These are phyloP conservation scores for Notothenia coriiceps DNA, from an alignment of 2,113 vertebrate species.

Conservation along the genomic window DNA sequence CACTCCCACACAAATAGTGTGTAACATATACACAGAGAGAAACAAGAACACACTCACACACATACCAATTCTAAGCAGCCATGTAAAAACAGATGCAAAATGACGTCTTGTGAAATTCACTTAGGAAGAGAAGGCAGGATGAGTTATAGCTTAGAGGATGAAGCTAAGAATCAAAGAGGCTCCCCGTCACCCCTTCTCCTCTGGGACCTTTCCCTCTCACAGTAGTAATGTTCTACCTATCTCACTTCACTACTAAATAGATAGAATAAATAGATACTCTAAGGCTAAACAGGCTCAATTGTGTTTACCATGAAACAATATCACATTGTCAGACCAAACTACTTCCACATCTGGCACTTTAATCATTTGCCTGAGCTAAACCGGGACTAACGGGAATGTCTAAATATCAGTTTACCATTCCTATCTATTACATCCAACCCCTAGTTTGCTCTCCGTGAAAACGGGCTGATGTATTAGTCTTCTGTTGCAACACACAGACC, in stretches of 20 bases:
- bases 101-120: not conserved
- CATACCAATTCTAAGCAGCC: not conserved
- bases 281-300: not conserved
- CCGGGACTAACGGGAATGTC: conserved; percentile 51
- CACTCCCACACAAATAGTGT: not conserved
- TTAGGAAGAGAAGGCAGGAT: not conserved
- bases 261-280: not conserved
- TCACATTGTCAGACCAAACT: conserved; percentile 45
- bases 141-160: conserved; percentile 1
- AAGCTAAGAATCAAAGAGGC: conserved; percentile 9
- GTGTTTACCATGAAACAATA: conserved; percentile 31
- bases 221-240: not conserved
- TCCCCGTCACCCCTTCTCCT: not conserved
- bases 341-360: conserved; percentile 68
- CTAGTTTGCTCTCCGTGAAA: no score
- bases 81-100: not conserved
- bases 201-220: not conserved
- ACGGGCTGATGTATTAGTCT: conserved; percentile 65
- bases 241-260: not conserved
- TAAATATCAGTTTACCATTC: conserved; percentile 71
- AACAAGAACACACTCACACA: no score
- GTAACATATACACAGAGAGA: not conserved
- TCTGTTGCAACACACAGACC: conserved; percentile 51
- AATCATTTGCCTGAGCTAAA: conserved; percentile 49
- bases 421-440: conserved; percentile 37